phyloP scores from a whole-genome alignment of 2,888 invertebrate species.

The Itoplectis maculator region DNA sequence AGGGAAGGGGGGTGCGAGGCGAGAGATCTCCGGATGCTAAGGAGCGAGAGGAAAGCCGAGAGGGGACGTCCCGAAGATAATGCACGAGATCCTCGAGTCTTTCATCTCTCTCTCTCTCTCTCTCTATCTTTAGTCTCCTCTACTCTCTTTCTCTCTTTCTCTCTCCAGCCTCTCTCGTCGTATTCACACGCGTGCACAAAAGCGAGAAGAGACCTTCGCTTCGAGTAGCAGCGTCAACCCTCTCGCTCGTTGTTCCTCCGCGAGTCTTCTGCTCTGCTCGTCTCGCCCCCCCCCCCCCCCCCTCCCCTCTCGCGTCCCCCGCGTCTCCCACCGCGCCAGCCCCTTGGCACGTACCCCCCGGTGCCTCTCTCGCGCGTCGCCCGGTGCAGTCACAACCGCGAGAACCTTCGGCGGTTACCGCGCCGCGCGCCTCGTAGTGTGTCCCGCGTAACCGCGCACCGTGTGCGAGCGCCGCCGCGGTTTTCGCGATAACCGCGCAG shows the following conservation, averaged over 20 bases:
- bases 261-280: slow-evolving; percentile 24
- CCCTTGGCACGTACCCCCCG: slow-evolving; percentile 52
- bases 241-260: slow-evolving; percentile 48
- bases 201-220: slow-evolving; percentile 15
- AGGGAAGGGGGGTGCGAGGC: slow-evolving; percentile 16
- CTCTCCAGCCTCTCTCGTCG: slow-evolving; percentile 51
- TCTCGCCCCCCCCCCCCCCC: background rate
- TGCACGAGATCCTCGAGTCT: slow-evolving; percentile 10
- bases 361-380: slow-evolving; percentile 48
- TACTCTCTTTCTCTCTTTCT: slow-evolving; percentile 65
- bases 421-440: slow-evolving; percentile 46
- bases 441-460: too few species aligned
- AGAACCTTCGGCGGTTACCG: slow-evolving; percentile 76
- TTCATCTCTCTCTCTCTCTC: slow-evolving; percentile 16
- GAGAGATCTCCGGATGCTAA: slow-evolving; percentile 8
- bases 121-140: background rate
- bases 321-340: slow-evolving; percentile 47
- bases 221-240: slow-evolving; percentile 62
- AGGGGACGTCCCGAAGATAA: slow-evolving; percentile 6
- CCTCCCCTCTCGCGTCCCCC: background rate
- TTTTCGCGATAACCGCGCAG: too few species aligned
- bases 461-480: too few species aligned
- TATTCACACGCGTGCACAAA: slow-evolving; percentile 24
- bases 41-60: slow-evolving; percentile 4
- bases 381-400: slow-evolving; percentile 78